A percentile compares a stretch with the other conserved stretches of the same genome.
phyloP scores from a whole-genome alignment of 2,888 invertebrate genomes.

The Netelia fuscicornis region DNA sequence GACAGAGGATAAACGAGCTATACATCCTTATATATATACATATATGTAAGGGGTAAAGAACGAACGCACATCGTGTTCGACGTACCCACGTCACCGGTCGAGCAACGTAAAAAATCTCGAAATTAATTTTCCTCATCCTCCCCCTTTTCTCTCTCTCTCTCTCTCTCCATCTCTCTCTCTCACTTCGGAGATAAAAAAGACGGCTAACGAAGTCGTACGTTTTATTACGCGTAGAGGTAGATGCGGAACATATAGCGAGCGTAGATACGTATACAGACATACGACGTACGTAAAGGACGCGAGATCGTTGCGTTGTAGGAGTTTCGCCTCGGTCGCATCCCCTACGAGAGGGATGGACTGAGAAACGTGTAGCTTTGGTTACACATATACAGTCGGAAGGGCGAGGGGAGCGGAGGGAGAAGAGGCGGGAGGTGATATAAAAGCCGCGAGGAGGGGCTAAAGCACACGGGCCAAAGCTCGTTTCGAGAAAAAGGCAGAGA shows the following conservation, averaged over 20 bases:
- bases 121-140: constrained; percentile 79
- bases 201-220: constrained; percentile 80
- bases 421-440: constrained; percentile 44
- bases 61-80: constrained; percentile 22
- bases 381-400: constrained; percentile 60
- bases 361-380: constrained; percentile 28
- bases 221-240: constrained; percentile 76
- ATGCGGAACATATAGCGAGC: background rate
- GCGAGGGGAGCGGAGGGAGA: background rate
- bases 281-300: constrained; percentile 20
- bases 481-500: constrained; percentile 58
- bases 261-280: background rate
- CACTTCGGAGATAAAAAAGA: constrained; percentile 76
- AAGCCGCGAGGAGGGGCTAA: constrained; percentile 64
- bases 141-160: constrained; percentile 67
- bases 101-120: constrained; percentile 73
- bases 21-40: background rate
- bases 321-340: background rate
- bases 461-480: constrained; percentile 50
- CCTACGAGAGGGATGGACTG: constrained; percentile 22
- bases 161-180: constrained; percentile 73
- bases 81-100: constrained; percentile 32
- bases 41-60: background rate
- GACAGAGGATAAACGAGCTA: constrained; percentile 29
- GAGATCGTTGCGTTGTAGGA: constrained; percentile 24